Evolutionary conservation across 92 coral and sea anemone genomes (phyloP), one percentile per base, ranked within the genome.

Genomic region (Blastomussa wellsi): DNA sequence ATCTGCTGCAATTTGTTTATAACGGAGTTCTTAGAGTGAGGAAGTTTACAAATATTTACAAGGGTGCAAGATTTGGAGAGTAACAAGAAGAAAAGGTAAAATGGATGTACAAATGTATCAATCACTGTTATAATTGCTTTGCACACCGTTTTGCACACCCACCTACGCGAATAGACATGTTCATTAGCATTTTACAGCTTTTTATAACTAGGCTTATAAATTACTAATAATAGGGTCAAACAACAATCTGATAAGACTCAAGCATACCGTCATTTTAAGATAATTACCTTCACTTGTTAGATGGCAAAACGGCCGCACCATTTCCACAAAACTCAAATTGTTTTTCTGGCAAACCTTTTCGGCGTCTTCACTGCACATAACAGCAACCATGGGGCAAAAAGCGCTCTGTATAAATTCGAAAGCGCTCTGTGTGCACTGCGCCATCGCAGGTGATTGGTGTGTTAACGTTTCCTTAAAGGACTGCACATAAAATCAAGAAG

Each of bases 261-360:
- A 29, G 41, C 8, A 19, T 29, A 17, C 15, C 11, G 26, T 74
- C 41, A 35, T 41, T 64, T 39, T 44, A 29, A 35, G 35, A 51
- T 26, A n/a, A 77, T 82, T 92, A 96, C 98, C 98, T 92, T 96
- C 98, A 67, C 93, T 96, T 44, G 98, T 92, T 13, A 96, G 92
- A 86, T 96, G 98, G 73, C 98, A 96, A 82, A 96, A 96, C 16
- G 98, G 98, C 2, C 98, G 96, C 47, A 93, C 91, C 87, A 96
- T 90, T 79, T 96, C 98, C 84, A 94, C 98, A 87, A 96, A 96
- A 29, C 94, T 92, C 82, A 96, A 79, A 86, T 92, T 83, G 72
- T 96, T 96, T 59, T 94, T 94, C 95, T 92, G 92, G 85, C 98
- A 96, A 28, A 92, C 87, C 62, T 84, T 95, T 82, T 96, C 98